These are phyloP conservation scores for Selene dorsalis DNA, from an alignment of 2,797 vertebrate species.

Conservation along the genomic window DNA sequence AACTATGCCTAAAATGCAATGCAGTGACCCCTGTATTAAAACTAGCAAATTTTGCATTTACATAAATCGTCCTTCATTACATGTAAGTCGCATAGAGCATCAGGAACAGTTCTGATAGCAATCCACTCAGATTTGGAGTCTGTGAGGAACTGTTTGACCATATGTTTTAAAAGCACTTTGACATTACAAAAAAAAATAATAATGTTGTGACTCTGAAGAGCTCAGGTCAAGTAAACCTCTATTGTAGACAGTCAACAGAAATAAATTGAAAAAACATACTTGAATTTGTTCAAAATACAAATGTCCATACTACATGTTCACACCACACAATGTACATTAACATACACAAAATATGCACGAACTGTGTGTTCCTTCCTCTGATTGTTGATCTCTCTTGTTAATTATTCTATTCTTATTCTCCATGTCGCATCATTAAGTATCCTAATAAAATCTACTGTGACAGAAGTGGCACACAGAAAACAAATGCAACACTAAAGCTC, in stretches of 20 bases:
- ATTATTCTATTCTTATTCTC: background rate
- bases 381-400: background rate
- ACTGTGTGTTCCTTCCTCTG: background rate
- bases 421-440: background rate
- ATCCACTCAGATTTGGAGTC: background rate
- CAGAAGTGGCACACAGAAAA: background rate
- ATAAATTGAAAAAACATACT: background rate
- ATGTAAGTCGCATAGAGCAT: background rate
- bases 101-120: background rate
- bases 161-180: no score
- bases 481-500: no score
- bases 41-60: slow-evolving; percentile 6
- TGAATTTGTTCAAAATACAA: background rate
- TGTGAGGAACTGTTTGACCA: background rate
- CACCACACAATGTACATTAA: background rate
- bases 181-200: no score
- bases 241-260: background rate
- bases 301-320: background rate
- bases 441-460: no score
- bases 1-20: background rate
- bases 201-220: no score
- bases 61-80: slow-evolving; percentile 1
- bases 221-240: background rate
- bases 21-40: background rate
- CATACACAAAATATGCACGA: background rate